phyloP scores from a whole-genome alignment of 2,113 vertebrate genomes.

The Ceyx margarethae region DNA sequence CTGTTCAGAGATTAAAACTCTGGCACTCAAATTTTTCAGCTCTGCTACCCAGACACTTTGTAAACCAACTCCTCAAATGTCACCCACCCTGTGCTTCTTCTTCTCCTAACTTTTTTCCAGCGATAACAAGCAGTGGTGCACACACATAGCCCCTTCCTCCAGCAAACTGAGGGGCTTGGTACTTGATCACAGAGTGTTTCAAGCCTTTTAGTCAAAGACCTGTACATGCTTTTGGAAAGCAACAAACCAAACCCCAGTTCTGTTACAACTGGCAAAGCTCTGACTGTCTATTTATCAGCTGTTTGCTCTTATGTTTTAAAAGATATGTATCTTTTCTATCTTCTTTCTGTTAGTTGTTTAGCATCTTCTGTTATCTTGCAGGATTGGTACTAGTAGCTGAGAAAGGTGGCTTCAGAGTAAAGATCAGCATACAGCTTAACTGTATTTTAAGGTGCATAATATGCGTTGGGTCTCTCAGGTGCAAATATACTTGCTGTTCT shows the following conservation, averaged over 20 bases:
- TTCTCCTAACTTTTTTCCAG: background rate
- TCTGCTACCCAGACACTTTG: background rate
- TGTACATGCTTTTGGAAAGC: background rate
- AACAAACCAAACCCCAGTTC: background rate
- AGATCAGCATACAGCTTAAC: background rate
- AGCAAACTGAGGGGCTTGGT: background rate
- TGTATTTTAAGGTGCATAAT: slow-evolving; percentile 29
- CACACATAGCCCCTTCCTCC: background rate
- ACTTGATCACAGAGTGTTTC: background rate
- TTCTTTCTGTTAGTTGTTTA: background rate
- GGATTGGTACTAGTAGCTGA: background rate
- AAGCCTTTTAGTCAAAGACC: background rate
- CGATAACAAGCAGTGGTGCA: background rate
- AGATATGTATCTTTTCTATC: background rate
- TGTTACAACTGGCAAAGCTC: background rate
- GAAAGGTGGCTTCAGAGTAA: background rate
- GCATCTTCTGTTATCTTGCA: no score
- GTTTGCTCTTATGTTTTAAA: background rate
- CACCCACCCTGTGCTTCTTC: no score
- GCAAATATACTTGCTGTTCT: slow-evolving; percentile 4
- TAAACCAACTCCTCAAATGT: background rate
- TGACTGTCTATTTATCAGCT: background rate
- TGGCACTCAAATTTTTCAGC: background rate
- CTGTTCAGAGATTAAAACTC: background rate
- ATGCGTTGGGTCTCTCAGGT: background rate